Base-by-base conservation (phyloP, 2,113 vertebrate genomes). In the Fregetta grallaria region DNA sequence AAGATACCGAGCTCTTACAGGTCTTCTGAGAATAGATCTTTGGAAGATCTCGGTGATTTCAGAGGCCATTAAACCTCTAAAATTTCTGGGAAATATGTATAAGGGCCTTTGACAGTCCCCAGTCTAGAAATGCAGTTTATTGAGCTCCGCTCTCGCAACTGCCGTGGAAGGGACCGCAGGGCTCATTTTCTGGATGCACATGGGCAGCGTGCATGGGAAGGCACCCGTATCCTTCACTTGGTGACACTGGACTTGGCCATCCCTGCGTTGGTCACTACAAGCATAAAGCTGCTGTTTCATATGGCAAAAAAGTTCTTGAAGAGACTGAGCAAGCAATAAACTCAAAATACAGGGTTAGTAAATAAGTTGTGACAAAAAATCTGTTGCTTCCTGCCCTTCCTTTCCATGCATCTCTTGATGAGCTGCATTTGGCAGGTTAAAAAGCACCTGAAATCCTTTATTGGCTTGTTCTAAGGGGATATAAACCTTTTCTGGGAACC, bases 391-490 rank as follows among this genome's bases (percentile, higher is more conserved):
- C 93, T 91, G 71, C 91, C 91, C 59, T 88, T 93, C 65, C 78
- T 94, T 88, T 74, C 92, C 89, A 13, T 83, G 67, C 52, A 9
- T 92, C 47, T 80, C 94, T 90, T 32, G 95, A 94, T 88, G 93
- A 95, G 73, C 91, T 92, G 91, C 87, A 91, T 83, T 96, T 97
- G 96, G 96, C 92, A 94, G 93, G 86, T 75, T 72, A 56, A 44
- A 94, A 94, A 92, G 80, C 97, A 97, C 96, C 96, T 97, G 96
- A 97, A 89, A 52, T 84, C 83, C 90, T 97, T 97, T 96, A 97
- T 75, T 95, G 94, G 93, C 72, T 89, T 30, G 4, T 96, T 96
- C 94, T 88, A 45, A 80, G 94, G 92, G 94, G 84, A 94, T 93
- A 91, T 91, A 96, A 97, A 95, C 53, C 92, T 23, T 83, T 92